These are phyloP conservation scores for Penaeus chinensis DNA, from an alignment of 1,140 invertebrate genomes.

Conservation along the genomic window DNA sequence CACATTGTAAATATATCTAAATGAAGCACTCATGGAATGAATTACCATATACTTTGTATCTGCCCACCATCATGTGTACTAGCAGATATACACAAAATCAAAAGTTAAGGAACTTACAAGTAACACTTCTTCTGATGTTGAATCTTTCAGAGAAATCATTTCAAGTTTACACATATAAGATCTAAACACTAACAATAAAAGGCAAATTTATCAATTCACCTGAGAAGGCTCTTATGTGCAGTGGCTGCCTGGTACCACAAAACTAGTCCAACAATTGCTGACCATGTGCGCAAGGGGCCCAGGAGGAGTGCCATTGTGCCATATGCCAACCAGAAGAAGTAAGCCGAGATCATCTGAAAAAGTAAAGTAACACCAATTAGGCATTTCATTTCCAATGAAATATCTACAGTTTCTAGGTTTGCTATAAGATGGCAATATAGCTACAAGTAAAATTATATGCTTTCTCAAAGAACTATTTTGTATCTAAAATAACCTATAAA, in stretches of 20 bases:
- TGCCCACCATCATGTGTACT: too few relatives aligned
- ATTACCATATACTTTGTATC: too few relatives aligned
- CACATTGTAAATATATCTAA: too few relatives aligned
- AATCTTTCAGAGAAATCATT: background rate
- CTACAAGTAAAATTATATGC: too few relatives aligned
- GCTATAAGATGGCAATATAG: slow-evolving; percentile 30
- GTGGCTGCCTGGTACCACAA: slow-evolving; percentile 74
- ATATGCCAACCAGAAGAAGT: slow-evolving; percentile 85
- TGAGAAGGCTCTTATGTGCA: slow-evolving; percentile 31
- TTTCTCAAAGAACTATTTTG: too few relatives aligned
- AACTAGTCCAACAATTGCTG: slow-evolving; percentile 76
- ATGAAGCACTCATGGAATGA: too few relatives aligned
- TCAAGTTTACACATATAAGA: background rate
- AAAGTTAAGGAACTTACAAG: too few relatives aligned
- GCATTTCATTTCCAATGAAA: slow-evolving; percentile 57
- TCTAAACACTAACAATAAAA: background rate
- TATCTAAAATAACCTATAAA: slow-evolving; percentile 18
- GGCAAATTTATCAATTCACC: slow-evolving; percentile 5
- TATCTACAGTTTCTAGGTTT: background rate
- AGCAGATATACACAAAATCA: too few relatives aligned
- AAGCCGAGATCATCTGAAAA: slow-evolving; percentile 79
- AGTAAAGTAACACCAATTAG: slow-evolving; percentile 75
- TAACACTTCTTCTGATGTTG: too few relatives aligned
- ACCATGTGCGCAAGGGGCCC: slow-evolving; percentile 85
- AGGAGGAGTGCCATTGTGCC: slow-evolving; percentile 82